Evolutionary conservation across 2,113 vertebrate species (phyloP).

Genomic region (Colinus virginianus): DNA sequence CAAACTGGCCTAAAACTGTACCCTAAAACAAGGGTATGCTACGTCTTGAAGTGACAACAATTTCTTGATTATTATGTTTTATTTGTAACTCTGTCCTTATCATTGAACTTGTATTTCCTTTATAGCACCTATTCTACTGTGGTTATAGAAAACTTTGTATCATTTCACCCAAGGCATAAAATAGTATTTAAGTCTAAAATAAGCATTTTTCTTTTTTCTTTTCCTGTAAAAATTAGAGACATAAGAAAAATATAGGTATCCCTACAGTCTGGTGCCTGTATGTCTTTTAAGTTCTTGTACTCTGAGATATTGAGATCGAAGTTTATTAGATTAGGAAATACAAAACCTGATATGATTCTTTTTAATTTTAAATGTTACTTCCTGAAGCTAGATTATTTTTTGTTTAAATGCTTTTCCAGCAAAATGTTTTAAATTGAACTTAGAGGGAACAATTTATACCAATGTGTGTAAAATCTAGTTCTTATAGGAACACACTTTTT

Average conservation of each 20-base stretch:
- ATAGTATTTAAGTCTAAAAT: background rate
- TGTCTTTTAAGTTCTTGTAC: background rate
- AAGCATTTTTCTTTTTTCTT: background rate
- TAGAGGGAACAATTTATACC: background rate
- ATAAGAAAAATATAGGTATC: rapidly evolving
- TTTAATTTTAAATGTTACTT: background rate
- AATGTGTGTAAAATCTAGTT: background rate
- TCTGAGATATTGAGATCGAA: background rate
- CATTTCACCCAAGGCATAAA: conserved; percentile 9
- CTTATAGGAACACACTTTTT: background rate
- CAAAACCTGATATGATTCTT: background rate
- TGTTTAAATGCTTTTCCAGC: background rate
- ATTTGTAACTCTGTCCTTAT: conserved; percentile 31
- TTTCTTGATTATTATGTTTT: conserved; percentile 62
- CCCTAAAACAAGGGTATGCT: background rate
- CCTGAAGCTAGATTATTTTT: background rate
- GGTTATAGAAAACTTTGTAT: conserved; percentile 5
- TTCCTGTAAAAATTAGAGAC: background rate
- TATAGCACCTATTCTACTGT: background rate
- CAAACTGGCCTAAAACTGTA: too few relatives aligned
- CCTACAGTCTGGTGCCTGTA: background rate
- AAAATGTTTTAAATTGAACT: background rate
- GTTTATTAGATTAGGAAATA: background rate
- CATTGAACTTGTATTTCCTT: background rate
- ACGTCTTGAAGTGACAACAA: conserved; percentile 44